phyloP scores from a whole-genome alignment of 2,888 invertebrate species.

The Geotrupes spiniger region DNA sequence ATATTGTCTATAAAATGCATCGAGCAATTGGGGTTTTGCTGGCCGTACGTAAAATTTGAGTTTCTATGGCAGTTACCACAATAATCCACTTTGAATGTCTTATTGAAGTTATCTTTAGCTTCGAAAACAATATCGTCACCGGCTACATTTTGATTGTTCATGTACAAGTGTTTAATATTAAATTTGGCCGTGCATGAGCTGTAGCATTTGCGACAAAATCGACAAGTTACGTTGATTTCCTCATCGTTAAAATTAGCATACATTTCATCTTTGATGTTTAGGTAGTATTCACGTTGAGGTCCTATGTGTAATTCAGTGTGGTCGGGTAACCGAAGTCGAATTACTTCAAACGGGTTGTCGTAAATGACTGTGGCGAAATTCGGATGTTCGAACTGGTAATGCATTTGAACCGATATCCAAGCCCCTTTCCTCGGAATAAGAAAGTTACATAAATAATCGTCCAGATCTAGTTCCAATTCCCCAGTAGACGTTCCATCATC shows the following conservation, averaged over 20 bases:
- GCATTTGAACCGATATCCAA: conserved; percentile 15
- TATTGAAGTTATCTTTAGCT: conserved; percentile 16
- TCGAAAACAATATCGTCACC: conserved; percentile 12
- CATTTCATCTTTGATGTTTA: conserved; percentile 13
- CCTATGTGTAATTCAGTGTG: conserved; percentile 7
- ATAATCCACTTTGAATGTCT: conserved; percentile 15
- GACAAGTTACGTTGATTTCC: conserved; percentile 11
- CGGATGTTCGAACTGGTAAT: conserved; percentile 17
- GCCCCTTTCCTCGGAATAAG: conserved; percentile 14
- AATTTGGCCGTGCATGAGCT: conserved; percentile 13
- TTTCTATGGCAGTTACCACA: conserved; percentile 13
- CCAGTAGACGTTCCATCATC: conserved; percentile 1
- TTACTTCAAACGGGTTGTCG: background rate
- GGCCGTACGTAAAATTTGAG: conserved; percentile 6
- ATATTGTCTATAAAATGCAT: conserved; percentile 11
- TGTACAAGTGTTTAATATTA: conserved; percentile 12
- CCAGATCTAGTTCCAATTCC: conserved; percentile 12
- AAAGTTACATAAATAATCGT: conserved; percentile 20
- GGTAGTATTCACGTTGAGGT: conserved; percentile 10
- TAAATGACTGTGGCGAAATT: conserved; percentile 17
- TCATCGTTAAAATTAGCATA: conserved; percentile 6
- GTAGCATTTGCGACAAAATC: conserved; percentile 16
- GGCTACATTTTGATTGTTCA: conserved; percentile 4
- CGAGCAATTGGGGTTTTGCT: conserved; percentile 7
- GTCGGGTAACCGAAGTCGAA: conserved; percentile 12